phyloP scores from a whole-genome alignment of 2,113 vertebrate genomes.

The Pleuronectes platessa region DNA sequence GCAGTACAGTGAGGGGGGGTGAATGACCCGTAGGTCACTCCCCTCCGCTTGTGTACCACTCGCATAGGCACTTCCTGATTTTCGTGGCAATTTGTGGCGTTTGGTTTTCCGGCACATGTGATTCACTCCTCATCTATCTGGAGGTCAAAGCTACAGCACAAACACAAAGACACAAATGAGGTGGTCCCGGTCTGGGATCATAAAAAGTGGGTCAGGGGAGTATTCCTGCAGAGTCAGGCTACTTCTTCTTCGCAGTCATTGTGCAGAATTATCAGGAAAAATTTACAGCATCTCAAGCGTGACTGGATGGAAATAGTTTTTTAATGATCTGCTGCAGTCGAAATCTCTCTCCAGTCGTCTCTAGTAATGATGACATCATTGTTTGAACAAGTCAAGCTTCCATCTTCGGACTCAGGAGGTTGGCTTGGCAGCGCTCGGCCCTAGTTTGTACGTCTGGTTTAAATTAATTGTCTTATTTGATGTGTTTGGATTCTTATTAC shows the following conservation, averaged over 20 bases:
- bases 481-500: constrained; percentile 44
- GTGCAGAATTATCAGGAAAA: constrained; percentile 41
- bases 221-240: constrained; percentile 19
- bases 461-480: constrained; percentile 27
- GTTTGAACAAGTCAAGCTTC: constrained; percentile 46
- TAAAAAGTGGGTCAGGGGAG: constrained; percentile 60
- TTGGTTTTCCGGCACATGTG: constrained; percentile 16
- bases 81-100: constrained; percentile 47
- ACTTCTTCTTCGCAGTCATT: constrained; percentile 48
- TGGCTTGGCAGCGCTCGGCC: constrained; percentile 18
- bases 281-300: constrained; percentile 12
- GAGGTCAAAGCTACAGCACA: constrained; percentile 51
- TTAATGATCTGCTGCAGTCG: constrained; percentile 27
- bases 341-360: constrained; percentile 24
- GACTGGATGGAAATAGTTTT: constrained; percentile 47
- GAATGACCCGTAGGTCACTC: constrained; percentile 56
- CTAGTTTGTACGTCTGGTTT: constrained; percentile 20
- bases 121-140: constrained; percentile 33
- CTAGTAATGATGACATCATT: constrained; percentile 50
- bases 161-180: constrained; percentile 35
- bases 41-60: constrained; percentile 25
- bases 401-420: constrained; percentile 28
- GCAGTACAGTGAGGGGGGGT: constrained; percentile 18
- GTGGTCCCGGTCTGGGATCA: constrained; percentile 48
- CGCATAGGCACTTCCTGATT: constrained; percentile 54